A percentile compares a stretch with the other conserved stretches of the same genome.
Evolutionary conservation across 2,888 invertebrate species (phyloP).

Genomic region (Oxyscelio sp.): DNA sequence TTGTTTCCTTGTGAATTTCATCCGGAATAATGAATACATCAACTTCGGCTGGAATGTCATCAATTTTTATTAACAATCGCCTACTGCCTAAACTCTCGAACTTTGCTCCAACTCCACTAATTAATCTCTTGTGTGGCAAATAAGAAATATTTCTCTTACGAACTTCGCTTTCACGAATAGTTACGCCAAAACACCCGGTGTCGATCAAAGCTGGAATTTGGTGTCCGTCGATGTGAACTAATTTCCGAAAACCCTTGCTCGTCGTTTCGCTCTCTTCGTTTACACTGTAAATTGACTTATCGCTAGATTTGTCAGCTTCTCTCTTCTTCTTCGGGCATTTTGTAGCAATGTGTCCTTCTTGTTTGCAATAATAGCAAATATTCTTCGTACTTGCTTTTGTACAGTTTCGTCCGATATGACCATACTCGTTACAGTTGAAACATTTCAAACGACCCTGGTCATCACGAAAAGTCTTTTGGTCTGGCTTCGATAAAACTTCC

Average conservation of each 20-base stretch:
- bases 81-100: background rate
- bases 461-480: no score
- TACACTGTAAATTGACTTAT: background rate
- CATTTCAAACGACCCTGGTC: background rate
- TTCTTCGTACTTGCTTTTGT: background rate
- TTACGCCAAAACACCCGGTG: slow-evolving; percentile 28
- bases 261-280: background rate
- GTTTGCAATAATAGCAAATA: slow-evolving; percentile 7
- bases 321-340: slow-evolving; percentile 9
- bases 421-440: background rate
- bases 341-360: slow-evolving; percentile 5
- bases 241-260: slow-evolving; percentile 2
- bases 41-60: slow-evolving; percentile 18
- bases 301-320: background rate
- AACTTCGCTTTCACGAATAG: slow-evolving; percentile 19
- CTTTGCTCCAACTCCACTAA: slow-evolving; percentile 27
- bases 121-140: background rate
- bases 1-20: slow-evolving; percentile 1
- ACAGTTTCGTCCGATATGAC: background rate
- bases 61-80: background rate
- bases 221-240: slow-evolving; percentile 13
- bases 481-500: background rate
- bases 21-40: slow-evolving; percentile 11
- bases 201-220: slow-evolving; percentile 17
- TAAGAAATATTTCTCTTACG: background rate